These are phyloP conservation scores for Hetaerina titia DNA, from an alignment of 2,888 invertebrate species.

Conservation along the genomic window DNA sequence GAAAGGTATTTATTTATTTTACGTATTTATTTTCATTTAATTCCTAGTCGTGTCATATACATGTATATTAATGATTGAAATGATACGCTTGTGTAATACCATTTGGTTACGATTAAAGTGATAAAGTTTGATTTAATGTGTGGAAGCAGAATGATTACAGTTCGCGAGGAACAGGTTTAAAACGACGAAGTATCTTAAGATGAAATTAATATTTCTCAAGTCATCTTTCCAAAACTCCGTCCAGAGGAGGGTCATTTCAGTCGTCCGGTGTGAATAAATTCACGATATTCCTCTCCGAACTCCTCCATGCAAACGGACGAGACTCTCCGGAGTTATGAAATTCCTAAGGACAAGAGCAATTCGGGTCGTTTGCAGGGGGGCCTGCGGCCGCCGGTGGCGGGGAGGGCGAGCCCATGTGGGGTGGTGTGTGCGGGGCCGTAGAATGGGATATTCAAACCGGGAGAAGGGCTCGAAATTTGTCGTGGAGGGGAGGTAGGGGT, in stretches of 20 bases:
- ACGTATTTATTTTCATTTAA: too few relatives aligned
- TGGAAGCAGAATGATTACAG: too few relatives aligned
- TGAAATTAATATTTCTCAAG: too few relatives aligned
- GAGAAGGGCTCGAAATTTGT: background rate
- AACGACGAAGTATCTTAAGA: too few relatives aligned
- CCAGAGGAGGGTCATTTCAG: background rate
- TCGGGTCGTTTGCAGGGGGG: background rate
- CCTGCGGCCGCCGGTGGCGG: background rate
- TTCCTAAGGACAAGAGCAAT: background rate
- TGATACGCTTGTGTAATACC: too few relatives aligned
- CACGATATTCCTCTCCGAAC: background rate
- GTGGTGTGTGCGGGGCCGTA: background rate
- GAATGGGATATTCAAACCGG: background rate
- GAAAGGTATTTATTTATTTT: too few relatives aligned
- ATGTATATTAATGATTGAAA: too few relatives aligned
- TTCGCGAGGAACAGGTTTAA: too few relatives aligned
- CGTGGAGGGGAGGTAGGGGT: background rate
- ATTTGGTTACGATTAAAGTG: too few relatives aligned
- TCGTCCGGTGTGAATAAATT: background rate
- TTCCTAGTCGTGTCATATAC: too few relatives aligned
- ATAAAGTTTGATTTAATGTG: too few relatives aligned
- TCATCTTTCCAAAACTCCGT: background rate
- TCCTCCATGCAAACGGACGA: background rate
- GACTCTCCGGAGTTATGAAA: background rate
- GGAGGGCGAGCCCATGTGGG: background rate